These are phyloP conservation scores for Scomberomorus guttatus DNA, from an alignment of 2,797 vertebrate species.

Conservation along the genomic window DNA sequence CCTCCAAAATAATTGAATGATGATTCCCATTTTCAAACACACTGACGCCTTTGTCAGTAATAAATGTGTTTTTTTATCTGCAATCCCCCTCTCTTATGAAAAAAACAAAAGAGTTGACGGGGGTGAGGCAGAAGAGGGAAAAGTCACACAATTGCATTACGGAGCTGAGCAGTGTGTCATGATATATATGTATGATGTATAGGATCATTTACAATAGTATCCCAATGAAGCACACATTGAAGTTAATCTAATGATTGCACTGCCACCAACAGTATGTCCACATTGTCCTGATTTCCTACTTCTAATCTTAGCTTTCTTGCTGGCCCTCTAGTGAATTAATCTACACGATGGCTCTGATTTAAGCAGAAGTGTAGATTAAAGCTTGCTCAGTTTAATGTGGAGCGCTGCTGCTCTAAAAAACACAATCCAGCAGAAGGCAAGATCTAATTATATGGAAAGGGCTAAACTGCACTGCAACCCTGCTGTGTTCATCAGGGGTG, in stretches of 20 bases:
- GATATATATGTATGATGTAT: not conserved
- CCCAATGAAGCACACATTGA: not conserved
- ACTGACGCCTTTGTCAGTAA: not conserved
- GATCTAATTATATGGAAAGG: conserved; percentile 74
- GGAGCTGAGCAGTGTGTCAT: not conserved
- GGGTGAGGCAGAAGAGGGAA: not conserved
- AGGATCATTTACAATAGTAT: conserved; percentile 14
- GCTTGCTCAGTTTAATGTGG: conserved; percentile 69
- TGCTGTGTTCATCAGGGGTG: conserved; percentile 66
- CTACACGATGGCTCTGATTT: conserved; percentile 73
- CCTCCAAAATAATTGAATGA: not conserved
- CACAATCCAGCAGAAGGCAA: conserved; percentile 68
- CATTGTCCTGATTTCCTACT: conserved; percentile 75
- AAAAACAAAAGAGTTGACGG: not conserved
- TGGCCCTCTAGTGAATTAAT: conserved; percentile 78
- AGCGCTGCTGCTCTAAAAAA: conserved; percentile 60
- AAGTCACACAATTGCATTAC: not conserved
- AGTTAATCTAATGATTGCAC: conserved; percentile 57
- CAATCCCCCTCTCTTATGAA: conserved; percentile 36
- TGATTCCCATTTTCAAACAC: conserved; percentile 31
- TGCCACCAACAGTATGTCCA: conserved; percentile 36
- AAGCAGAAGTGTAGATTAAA: conserved; percentile 81
- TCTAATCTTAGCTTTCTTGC: conserved; percentile 81
- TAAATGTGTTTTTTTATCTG: conserved; percentile 19
- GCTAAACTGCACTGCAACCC: conserved; percentile 59